phyloP scores from a whole-genome alignment of 2,797 vertebrate species.

The Chrysocyon brachyurus region DNA sequence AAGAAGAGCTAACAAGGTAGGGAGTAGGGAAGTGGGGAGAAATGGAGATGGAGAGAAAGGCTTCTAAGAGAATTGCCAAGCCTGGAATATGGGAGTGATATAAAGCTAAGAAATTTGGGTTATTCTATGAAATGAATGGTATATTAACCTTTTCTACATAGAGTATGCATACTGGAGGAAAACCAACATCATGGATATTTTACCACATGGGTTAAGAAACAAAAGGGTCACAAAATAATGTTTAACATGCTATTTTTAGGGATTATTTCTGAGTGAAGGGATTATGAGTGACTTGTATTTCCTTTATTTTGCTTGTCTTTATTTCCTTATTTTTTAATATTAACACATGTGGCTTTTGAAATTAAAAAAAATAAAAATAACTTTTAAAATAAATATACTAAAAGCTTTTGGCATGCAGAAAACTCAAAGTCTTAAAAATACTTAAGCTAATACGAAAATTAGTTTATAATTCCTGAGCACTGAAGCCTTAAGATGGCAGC shows the following conservation, averaged over 20 bases:
- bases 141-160: background rate
- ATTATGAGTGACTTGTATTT: background rate
- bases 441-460: conserved; percentile 23
- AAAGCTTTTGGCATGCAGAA: background rate
- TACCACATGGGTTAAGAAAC: background rate
- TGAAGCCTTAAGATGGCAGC: background rate
- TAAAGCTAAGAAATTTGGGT: background rate
- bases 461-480: background rate
- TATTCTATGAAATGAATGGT: conserved; percentile 7
- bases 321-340: conserved; percentile 58
- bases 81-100: background rate
- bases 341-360: conserved; percentile 3
- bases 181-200: background rate
- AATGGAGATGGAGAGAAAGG: background rate
- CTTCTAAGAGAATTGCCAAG: background rate
- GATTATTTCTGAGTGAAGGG: conserved; percentile 16
- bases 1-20: background rate
- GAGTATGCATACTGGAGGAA: background rate
- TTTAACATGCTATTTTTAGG: background rate
- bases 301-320: conserved; percentile 45
- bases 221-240: conserved; percentile 22
- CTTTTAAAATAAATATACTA: conserved; percentile 39
- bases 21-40: background rate
- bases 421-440: conserved; percentile 48
- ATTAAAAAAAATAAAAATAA: conserved; percentile 9